These are phyloP conservation scores for Drosophila jambulina DNA, from an alignment of 1,140 invertebrate genomes.

Conservation along the genomic window DNA sequence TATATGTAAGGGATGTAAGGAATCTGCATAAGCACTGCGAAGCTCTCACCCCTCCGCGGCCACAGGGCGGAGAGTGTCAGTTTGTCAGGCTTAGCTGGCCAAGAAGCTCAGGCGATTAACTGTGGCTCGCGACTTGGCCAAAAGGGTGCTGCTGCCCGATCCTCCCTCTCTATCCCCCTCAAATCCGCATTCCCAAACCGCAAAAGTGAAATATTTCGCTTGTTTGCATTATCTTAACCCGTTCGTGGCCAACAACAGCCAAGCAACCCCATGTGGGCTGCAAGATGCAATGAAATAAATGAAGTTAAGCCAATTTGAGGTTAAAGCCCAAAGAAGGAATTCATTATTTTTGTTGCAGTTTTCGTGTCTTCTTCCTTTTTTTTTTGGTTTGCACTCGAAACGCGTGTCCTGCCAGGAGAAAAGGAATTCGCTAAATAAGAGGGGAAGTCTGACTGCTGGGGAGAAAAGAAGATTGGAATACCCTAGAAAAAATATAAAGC, in stretches of 20 bases:
- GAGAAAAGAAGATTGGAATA: neutral
- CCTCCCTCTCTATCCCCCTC: neutral
- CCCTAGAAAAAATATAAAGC: neutral
- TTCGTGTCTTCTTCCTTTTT: neutral
- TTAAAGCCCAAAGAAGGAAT: conserved; percentile 78
- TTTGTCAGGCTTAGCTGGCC: conserved; percentile 48
- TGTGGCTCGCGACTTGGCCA: conserved; percentile 41
- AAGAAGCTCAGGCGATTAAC: conserved; percentile 40
- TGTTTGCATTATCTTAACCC: conserved; percentile 49
- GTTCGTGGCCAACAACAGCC: conserved; percentile 7
- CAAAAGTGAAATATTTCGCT: conserved; percentile 55
- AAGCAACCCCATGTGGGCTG: conserved; percentile 12
- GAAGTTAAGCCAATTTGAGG: conserved; percentile 82
- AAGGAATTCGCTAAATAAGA: conserved; percentile 57
- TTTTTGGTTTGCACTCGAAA: conserved; percentile 38
- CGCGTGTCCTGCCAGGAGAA: conserved; percentile 58
- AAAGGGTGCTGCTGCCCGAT: conserved; percentile 11
- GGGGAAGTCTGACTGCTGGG: neutral
- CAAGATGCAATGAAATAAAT: conserved; percentile 72
- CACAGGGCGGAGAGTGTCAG: conserved; percentile 15
- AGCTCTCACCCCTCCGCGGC: neutral
- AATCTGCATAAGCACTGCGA: conserved; percentile 22
- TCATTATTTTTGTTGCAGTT: conserved; percentile 64
- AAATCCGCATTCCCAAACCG: conserved; percentile 25
- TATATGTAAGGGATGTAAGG: conserved; percentile 30